Evolutionary conservation across 1,140 invertebrate species (phyloP).

Genomic region (Ctenoplectra terminalis): DNA sequence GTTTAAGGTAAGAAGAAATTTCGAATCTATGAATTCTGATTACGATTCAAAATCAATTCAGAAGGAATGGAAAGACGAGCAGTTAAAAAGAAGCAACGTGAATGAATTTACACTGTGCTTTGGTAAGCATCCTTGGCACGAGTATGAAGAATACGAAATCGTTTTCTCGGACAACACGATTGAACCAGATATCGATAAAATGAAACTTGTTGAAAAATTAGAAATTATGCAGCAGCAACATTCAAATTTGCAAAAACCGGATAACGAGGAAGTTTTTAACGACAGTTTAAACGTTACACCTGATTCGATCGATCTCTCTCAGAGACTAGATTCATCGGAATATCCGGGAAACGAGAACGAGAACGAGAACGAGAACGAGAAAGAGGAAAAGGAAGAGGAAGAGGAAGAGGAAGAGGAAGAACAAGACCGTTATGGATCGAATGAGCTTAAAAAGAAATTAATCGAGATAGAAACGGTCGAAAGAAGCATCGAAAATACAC

Average conservation of each 20-base stretch:
- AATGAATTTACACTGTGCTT: not conserved
- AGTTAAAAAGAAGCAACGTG: not conserved
- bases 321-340: conserved; percentile 71
- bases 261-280: conserved; percentile 63
- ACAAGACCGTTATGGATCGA: not conserved
- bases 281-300: conserved; percentile 74
- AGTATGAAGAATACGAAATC: not conserved
- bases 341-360: conserved; percentile 20
- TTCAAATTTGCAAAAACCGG: not conserved
- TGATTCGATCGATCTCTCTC: conserved; percentile 44
- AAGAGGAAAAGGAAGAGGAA: not conserved
- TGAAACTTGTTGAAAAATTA: not conserved
- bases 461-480: conserved; percentile 70
- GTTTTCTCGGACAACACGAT: not conserved
- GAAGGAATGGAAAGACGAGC: too few species aligned
- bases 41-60: not conserved
- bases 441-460: conserved; percentile 66
- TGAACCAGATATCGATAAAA: conserved; percentile 2
- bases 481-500: conserved; percentile 67
- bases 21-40: not conserved
- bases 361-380: too few species aligned
- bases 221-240: not conserved
- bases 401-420: not conserved
- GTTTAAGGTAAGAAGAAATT: too few species aligned
- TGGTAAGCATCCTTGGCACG: not conserved